Conservation (phyloP, 2,888 invertebrate genomes). For the Brachynemurus nebulosus region DNA sequence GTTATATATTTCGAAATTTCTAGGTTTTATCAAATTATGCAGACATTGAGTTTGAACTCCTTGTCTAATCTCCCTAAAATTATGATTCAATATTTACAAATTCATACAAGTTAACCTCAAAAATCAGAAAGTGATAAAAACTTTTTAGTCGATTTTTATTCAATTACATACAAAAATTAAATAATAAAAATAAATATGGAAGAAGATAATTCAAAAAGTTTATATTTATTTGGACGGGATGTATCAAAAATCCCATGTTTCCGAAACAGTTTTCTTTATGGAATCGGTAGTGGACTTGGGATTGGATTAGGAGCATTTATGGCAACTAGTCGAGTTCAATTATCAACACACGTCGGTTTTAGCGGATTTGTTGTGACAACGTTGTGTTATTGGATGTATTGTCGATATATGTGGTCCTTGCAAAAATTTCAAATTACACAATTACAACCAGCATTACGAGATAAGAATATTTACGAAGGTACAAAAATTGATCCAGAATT, state of each 20-base stretch:
- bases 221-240: slow-evolving; percentile 50
- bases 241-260: slow-evolving; percentile 67
- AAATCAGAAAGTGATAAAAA: no score
- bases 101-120: no score
- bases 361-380: slow-evolving; percentile 50
- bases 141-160: no score
- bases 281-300: slow-evolving; percentile 53
- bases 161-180: no score
- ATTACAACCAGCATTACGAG: slow-evolving; percentile 45
- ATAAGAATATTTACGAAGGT: slow-evolving; percentile 48
- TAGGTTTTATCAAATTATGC: no score
- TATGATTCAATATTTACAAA: no score
- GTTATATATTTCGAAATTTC: no score
- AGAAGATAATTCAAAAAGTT: neutral
- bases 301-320: slow-evolving; percentile 55
- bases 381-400: slow-evolving; percentile 52
- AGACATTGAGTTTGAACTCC: no score
- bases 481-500: slow-evolving; percentile 33
- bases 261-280: slow-evolving; percentile 60
- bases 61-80: no score
- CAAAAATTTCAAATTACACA: slow-evolving; percentile 49
- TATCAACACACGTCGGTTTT: slow-evolving; percentile 51
- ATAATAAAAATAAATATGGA: no score
- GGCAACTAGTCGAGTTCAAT: slow-evolving; percentile 51
- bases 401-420: slow-evolving; percentile 54